Evolutionary conservation across 2,888 invertebrate species (phyloP).

Genomic region (Eupithecia exiguata): DNA sequence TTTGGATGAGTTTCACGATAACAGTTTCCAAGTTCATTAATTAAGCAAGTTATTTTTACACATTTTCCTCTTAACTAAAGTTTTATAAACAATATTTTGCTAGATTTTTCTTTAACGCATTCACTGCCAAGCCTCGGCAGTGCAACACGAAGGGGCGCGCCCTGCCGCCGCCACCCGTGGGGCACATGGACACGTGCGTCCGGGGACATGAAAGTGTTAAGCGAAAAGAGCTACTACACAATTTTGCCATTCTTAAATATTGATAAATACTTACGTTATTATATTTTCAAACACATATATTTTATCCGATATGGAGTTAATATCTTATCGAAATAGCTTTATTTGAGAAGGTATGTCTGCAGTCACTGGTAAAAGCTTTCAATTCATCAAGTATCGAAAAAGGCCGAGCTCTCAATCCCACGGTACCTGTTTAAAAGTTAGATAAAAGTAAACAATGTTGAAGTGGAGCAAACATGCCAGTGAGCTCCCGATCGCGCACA

Average conservation of each 20-base stretch:
- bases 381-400: neutral
- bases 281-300: neutral
- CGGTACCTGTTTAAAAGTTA: slow-evolving; percentile 5
- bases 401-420: neutral
- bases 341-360: neutral
- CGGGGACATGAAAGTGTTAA: too few relatives aligned
- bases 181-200: too few relatives aligned
- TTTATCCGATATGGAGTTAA: neutral
- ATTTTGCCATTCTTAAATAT: neutral
- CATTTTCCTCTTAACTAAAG: neutral
- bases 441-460: slow-evolving; percentile 23
- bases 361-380: neutral
- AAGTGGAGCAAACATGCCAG: slow-evolving; percentile 25
- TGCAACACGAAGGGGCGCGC: too few relatives aligned
- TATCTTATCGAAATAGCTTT: neutral
- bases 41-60: slow-evolving; percentile 30
- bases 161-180: too few relatives aligned
- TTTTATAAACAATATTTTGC: neutral
- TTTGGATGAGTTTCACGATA: slow-evolving; percentile 43
- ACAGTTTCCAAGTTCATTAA: slow-evolving; percentile 45
- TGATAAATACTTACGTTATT: neutral
- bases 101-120: neutral
- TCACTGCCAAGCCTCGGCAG: too few relatives aligned
- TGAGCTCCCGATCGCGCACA: slow-evolving; percentile 67
- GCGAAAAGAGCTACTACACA: neutral